A percentile compares a stretch with the other conserved stretches of the same genome.
These are phyloP conservation scores for Conchocele bisecta DNA, from an alignment of 2,888 invertebrate species.

Conservation along the genomic window DNA sequence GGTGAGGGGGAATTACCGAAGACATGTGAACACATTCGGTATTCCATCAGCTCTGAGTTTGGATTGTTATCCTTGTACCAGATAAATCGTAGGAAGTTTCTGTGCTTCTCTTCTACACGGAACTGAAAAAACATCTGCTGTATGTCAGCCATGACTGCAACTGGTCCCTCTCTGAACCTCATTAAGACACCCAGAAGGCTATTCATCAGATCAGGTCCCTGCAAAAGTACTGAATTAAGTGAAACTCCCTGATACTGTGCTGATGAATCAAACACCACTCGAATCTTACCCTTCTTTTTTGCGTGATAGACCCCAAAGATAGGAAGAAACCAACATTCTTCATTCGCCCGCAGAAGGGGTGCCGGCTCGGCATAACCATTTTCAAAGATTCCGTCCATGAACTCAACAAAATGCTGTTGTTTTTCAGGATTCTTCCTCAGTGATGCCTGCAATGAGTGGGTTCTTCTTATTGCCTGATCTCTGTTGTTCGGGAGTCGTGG, in stretches of 20 bases:
- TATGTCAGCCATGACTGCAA: conserved; percentile 36
- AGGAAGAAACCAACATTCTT: conserved; percentile 2
- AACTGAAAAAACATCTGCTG: conserved; percentile 40
- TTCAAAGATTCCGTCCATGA: too few species aligned
- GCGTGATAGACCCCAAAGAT: conserved; percentile 6
- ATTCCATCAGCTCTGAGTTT: conserved; percentile 18
- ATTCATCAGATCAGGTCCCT: conserved; percentile 35
- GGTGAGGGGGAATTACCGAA: too few species aligned
- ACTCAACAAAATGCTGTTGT: too few species aligned
- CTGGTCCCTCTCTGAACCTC: conserved; percentile 24
- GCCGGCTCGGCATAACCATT: too few species aligned
- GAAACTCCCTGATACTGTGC: conserved; percentile 24
- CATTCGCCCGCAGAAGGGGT: too few species aligned
- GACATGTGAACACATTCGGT: conserved; percentile 40
- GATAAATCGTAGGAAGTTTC: conserved; percentile 31
- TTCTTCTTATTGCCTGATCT: neutral
- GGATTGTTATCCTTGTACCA: conserved; percentile 38
- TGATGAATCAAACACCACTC: conserved; percentile 29
- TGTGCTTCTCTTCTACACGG: conserved; percentile 16
- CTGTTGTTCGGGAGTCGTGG: conserved; percentile 33
- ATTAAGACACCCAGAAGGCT: conserved; percentile 31
- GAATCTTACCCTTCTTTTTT: conserved; percentile 5
- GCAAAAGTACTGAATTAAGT: conserved; percentile 30
- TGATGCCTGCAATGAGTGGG: too few species aligned
- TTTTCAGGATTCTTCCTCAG: too few species aligned